Conservation (phyloP, 2,113 vertebrate species). For the Heloderma charlesbogerti region DNA sequence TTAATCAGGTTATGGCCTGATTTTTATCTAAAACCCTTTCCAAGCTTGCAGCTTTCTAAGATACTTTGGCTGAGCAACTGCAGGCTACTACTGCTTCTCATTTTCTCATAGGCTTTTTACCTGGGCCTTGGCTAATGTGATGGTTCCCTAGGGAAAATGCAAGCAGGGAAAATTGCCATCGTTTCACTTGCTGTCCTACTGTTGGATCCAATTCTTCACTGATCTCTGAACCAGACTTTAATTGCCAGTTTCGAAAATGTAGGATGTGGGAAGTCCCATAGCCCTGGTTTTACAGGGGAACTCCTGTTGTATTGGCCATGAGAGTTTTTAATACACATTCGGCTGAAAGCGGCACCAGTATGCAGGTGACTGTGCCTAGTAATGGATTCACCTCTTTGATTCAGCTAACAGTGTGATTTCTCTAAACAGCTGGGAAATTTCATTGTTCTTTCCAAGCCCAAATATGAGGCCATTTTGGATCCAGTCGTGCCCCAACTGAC, state of each 20-base stretch:
- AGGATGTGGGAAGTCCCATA: neutral
- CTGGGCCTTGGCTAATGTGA: neutral
- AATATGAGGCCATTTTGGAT: neutral
- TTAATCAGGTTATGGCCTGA: neutral
- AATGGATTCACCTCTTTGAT: neutral
- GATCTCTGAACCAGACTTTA: neutral
- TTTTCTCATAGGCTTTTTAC: neutral
- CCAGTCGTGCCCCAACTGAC: neutral
- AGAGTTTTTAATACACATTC: too few relatives aligned
- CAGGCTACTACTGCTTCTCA: neutral
- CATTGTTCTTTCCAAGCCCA: neutral
- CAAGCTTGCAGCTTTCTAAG: neutral
- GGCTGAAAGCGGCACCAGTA: neutral
- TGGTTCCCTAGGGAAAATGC: too few relatives aligned
- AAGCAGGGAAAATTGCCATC: neutral
- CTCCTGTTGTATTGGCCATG: neutral
- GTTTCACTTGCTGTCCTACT: neutral
- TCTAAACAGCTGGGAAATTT: neutral
- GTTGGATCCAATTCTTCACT: neutral
- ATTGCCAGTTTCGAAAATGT: neutral
- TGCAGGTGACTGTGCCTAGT: neutral
- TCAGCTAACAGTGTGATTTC: neutral
- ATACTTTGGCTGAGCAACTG: neutral
- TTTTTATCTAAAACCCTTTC: neutral
- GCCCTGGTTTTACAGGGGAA: neutral